phyloP scores from a whole-genome alignment of 2,888 invertebrate species.

The Cephus rjabovi region DNA sequence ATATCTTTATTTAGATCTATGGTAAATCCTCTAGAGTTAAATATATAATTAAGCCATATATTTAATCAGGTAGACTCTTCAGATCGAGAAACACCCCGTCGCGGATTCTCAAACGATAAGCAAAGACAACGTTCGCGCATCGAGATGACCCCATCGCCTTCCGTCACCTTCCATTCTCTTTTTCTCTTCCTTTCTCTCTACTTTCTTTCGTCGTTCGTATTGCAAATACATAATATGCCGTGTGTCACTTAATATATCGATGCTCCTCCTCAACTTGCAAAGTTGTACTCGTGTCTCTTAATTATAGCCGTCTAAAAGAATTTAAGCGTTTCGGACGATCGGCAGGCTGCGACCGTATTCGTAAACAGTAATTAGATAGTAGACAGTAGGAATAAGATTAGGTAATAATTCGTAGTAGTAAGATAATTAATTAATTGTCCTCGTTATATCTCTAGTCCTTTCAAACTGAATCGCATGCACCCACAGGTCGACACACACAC shows the following conservation, averaged over 20 bases:
- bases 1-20: slow-evolving; percentile 52
- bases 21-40: slow-evolving; percentile 65
- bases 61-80: slow-evolving; percentile 66
- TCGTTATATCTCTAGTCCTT: too few species aligned
- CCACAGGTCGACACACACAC: too few species aligned
- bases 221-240: slow-evolving; percentile 39
- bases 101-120: slow-evolving; percentile 4
- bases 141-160: slow-evolving; percentile 18
- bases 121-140: slow-evolving; percentile 2
- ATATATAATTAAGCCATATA: slow-evolving; percentile 65
- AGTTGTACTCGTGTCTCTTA: slow-evolving; percentile 30
- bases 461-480: too few species aligned
- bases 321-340: slow-evolving; percentile 44
- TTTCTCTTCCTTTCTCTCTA: slow-evolving; percentile 28
- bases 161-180: slow-evolving; percentile 20
- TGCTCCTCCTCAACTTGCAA: too few species aligned
- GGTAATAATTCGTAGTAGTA: too few species aligned
- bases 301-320: slow-evolving; percentile 55
- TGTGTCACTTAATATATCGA: slow-evolving; percentile 3
- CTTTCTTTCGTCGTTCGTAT: slow-evolving; percentile 27
- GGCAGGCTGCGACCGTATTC: not conserved
- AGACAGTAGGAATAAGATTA: too few species aligned
- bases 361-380: slow-evolving; percentile 39
- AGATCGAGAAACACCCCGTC: slow-evolving; percentile 56
- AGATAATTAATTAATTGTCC: too few species aligned